Conservation (phyloP, 2,888 invertebrate genomes). For the Piscicola geometra region DNA sequence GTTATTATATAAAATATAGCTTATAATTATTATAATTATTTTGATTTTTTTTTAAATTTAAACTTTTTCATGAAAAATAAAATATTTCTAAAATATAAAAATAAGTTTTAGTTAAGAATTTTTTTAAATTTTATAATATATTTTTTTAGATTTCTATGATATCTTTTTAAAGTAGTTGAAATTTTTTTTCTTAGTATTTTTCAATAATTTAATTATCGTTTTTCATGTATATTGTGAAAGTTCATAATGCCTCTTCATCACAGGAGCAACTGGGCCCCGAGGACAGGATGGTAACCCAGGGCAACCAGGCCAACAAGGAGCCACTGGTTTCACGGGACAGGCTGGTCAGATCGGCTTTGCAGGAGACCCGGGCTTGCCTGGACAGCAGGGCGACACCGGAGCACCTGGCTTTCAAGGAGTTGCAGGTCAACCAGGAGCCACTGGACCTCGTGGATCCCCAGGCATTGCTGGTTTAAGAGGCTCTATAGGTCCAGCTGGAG, state of each 20-base stretch:
- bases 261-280: slow-evolving; percentile 18
- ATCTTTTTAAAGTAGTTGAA: too few relatives aligned
- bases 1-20: background rate
- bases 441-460: slow-evolving; percentile 31
- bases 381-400: slow-evolving; percentile 35
- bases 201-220: background rate
- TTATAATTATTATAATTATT: background rate
- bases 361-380: slow-evolving; percentile 28
- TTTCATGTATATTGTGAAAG: background rate
- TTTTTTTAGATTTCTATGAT: background rate
- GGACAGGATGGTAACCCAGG: slow-evolving; percentile 13
- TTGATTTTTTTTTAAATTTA: background rate
- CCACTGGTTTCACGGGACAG: slow-evolving; percentile 22
- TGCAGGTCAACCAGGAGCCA: slow-evolving; percentile 20
- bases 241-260: background rate
- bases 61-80: background rate
- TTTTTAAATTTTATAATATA: background rate
- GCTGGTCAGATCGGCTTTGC: slow-evolving; percentile 21
- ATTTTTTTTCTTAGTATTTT: background rate
- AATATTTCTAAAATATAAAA: too few relatives aligned
- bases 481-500: slow-evolving; percentile 12
- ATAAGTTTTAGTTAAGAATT: background rate
- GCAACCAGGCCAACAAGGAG: slow-evolving; percentile 16
- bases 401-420: slow-evolving; percentile 35
- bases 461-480: slow-evolving; percentile 20